Evolutionary conservation across 1,140 invertebrate species (phyloP).

Genomic region (Brachionus plicatilis): DNA sequence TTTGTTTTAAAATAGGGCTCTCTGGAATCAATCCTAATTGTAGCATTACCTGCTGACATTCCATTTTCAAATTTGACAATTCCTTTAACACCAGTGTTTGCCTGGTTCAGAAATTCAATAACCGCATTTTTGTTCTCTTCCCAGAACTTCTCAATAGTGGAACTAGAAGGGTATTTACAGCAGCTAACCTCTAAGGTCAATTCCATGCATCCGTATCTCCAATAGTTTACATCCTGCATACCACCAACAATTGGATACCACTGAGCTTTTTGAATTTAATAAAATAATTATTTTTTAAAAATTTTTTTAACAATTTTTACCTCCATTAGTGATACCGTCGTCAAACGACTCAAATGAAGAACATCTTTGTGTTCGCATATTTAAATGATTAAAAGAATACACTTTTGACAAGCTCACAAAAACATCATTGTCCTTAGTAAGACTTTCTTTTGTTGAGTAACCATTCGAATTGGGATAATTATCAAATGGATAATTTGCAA

Average conservation of each 20-base stretch:
- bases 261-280: background rate
- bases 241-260: constrained; percentile 57
- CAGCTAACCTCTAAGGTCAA: constrained; percentile 93
- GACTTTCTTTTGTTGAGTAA: background rate
- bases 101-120: constrained; percentile 20
- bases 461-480: constrained; percentile 10
- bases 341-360: background rate
- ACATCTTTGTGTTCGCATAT: background rate
- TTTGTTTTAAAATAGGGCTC: constrained; percentile 23
- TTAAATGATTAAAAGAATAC: constrained; percentile 22
- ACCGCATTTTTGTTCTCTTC: background rate
- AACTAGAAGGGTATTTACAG: constrained; percentile 77
- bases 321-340: constrained; percentile 39
- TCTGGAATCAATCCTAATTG: constrained; percentile 16
- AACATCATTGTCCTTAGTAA: constrained; percentile 27
- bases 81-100: constrained; percentile 27
- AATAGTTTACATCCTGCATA: constrained; percentile 98
- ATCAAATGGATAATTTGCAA: constrained; percentile 73
- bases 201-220: constrained; percentile 96
- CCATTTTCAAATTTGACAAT: constrained; percentile 39
- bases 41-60: background rate
- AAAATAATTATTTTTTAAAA: background rate
- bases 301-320: background rate
- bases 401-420: background rate
- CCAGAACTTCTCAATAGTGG: background rate